These are phyloP conservation scores for Morone saxatilis DNA, from an alignment of 2,113 vertebrate genomes.

Conservation along the genomic window DNA sequence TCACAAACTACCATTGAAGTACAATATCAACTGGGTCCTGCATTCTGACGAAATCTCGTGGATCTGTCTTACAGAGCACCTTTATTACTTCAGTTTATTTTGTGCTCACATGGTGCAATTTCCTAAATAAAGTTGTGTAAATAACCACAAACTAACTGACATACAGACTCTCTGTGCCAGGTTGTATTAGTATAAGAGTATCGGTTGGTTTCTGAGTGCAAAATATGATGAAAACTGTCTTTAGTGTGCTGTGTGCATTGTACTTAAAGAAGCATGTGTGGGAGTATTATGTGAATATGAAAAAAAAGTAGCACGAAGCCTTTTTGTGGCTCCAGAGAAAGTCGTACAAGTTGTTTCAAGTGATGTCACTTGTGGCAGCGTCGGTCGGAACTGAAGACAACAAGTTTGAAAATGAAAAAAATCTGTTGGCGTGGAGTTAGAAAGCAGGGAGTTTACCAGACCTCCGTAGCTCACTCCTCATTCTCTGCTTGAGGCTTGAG, in stretches of 20 bases:
- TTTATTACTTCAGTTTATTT: no score
- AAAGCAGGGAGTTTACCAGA: background rate
- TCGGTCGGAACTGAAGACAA: constrained; percentile 1
- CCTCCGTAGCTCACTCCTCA: background rate
- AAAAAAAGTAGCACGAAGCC: background rate
- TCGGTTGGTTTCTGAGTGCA: background rate
- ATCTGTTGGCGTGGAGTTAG: background rate
- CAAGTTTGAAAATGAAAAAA: constrained; percentile 28
- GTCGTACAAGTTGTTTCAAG: background rate
- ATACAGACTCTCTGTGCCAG: background rate
- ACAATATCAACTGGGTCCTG: background rate
- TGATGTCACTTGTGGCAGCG: background rate
- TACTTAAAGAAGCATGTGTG: no score
- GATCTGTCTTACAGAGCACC: no score
- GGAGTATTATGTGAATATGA: background rate
- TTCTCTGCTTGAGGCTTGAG: background rate
- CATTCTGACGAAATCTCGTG: background rate
- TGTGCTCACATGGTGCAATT: background rate
- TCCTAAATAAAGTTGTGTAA: background rate
- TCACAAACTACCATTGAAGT: background rate
- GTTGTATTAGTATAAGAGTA: background rate
- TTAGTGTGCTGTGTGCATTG: background rate
- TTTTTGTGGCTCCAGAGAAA: constrained; percentile 23
- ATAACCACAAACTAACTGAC: background rate
- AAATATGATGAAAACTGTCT: background rate